Percentiles rank a stretch among this genome's conserved stretches.
These are phyloP conservation scores for Drosophila pectinifera DNA, from an alignment of 1,140 invertebrate species.

Conservation along the genomic window DNA sequence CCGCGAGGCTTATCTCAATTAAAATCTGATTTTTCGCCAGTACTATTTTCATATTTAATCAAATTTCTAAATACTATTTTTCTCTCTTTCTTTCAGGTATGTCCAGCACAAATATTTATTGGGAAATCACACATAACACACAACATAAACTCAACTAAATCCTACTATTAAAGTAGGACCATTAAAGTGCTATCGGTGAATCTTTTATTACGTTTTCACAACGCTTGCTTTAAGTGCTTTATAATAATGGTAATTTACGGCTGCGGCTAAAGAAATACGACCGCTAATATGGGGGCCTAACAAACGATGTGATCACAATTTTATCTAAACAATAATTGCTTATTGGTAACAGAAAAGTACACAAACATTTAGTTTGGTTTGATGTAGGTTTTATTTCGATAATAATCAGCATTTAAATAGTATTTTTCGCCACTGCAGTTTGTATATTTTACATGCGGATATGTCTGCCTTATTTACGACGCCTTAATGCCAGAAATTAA, in stretches of 20 bases:
- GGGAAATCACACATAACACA: slow-evolving; percentile 19
- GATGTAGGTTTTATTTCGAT: not conserved
- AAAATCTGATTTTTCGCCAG: not conserved
- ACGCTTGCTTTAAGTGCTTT: slow-evolving; percentile 36
- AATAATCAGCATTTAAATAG: not conserved
- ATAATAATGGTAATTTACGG: slow-evolving; percentile 32
- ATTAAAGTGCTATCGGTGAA: slow-evolving; percentile 33
- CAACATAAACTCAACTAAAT: not conserved
- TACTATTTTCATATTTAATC: not conserved
- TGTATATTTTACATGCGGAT: slow-evolving; percentile 15
- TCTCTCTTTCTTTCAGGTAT: slow-evolving; percentile 57
- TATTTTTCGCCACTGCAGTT: not conserved
- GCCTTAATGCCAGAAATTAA: slow-evolving; percentile 74
- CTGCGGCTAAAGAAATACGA: slow-evolving; percentile 7
- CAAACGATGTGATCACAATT: slow-evolving; percentile 3
- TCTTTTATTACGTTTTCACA: slow-evolving; percentile 9
- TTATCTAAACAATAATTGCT: slow-evolving; percentile 13
- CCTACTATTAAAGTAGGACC: slow-evolving; percentile 8
- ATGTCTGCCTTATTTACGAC: slow-evolving; percentile 57
- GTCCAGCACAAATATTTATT: slow-evolving; percentile 19
- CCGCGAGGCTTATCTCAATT: not conserved
- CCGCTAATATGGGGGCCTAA: slow-evolving; percentile 3
- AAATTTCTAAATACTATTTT: slow-evolving; percentile 4
- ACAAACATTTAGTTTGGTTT: not conserved
- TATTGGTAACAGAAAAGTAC: not conserved